Conservation (phyloP, 1,140 invertebrate species). For the Riptortus pedestris region DNA sequence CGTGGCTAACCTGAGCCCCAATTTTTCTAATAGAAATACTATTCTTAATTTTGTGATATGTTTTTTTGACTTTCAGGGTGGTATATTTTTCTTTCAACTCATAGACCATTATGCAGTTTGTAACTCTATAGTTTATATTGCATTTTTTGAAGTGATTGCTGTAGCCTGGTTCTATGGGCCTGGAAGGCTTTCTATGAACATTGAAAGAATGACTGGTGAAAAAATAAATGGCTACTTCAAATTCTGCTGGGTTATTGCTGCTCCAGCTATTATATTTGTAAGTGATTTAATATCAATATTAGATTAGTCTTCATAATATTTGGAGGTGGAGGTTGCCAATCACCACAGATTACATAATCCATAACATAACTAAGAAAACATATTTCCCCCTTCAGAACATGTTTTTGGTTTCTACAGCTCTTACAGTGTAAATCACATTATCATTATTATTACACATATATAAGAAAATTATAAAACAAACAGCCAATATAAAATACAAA, state of each 20-base stretch:
- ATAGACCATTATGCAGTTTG: constrained; percentile 88
- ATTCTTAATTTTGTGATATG: constrained; percentile 17
- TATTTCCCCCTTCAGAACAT: no score
- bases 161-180: constrained; percentile 89
- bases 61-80: constrained; percentile 55
- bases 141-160: constrained; percentile 83
- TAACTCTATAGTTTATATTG: constrained; percentile 80
- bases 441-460: no score
- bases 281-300: constrained; percentile 33
- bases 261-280: constrained; percentile 71
- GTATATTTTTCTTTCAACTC: constrained; percentile 85
- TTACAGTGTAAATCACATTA: no score
- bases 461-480: no score
- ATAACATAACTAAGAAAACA: no score
- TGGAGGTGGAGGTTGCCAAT: no score
- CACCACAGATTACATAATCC: no score
- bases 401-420: no score
- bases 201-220: constrained; percentile 77
- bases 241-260: constrained; percentile 71
- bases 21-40: no score
- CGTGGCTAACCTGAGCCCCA: no score
- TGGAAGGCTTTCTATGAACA: constrained; percentile 61
- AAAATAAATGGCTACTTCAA: constrained; percentile 68
- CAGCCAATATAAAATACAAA: no score
- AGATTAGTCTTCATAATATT: no score